These are phyloP conservation scores for Erpobdella octoculata DNA, from an alignment of 2,888 invertebrate genomes.

Conservation along the genomic window DNA sequence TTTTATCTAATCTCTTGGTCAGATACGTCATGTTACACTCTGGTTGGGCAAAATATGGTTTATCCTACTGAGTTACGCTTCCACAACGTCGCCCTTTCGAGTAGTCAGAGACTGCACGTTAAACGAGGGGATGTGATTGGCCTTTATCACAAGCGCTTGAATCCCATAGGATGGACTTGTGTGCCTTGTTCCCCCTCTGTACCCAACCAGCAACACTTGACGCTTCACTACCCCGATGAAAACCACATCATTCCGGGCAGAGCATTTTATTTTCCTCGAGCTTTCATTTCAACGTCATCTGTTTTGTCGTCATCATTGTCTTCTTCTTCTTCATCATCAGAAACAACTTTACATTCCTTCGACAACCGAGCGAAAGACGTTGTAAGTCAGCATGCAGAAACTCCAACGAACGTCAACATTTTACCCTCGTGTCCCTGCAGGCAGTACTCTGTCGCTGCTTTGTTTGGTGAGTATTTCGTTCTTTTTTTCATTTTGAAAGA, in stretches of 20 bases:
- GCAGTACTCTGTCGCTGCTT: constrained; percentile 36
- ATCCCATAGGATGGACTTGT: constrained; percentile 34
- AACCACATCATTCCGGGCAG: not conserved
- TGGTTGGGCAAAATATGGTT: constrained; percentile 35
- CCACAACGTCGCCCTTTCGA: constrained; percentile 30
- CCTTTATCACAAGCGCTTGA: constrained; percentile 34
- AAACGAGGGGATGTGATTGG: constrained; percentile 35
- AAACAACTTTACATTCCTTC: too few relatives aligned
- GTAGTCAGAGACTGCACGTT: constrained; percentile 23
- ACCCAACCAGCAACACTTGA: not conserved
- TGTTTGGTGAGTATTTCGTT: constrained; percentile 33
- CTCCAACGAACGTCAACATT: not conserved
- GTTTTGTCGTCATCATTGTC: not conserved
- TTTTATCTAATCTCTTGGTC: not conserved
- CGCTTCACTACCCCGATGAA: not conserved
- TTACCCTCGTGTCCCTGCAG: constrained; percentile 27
- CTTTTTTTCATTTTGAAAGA: too few relatives aligned
- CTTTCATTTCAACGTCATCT: not conserved
- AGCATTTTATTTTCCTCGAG: not conserved
- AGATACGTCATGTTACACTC: constrained; percentile 24
- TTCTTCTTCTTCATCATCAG: too few relatives aligned
- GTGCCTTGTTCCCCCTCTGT: not conserved
- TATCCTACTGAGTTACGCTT: constrained; percentile 35
- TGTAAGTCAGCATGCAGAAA: not conserved
- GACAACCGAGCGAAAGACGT: not conserved